A percentile compares a stretch with the other conserved stretches of the same genome.
phyloP scores from a whole-genome alignment of 2,113 vertebrate genomes.

The Peucedramus taeniatus region DNA sequence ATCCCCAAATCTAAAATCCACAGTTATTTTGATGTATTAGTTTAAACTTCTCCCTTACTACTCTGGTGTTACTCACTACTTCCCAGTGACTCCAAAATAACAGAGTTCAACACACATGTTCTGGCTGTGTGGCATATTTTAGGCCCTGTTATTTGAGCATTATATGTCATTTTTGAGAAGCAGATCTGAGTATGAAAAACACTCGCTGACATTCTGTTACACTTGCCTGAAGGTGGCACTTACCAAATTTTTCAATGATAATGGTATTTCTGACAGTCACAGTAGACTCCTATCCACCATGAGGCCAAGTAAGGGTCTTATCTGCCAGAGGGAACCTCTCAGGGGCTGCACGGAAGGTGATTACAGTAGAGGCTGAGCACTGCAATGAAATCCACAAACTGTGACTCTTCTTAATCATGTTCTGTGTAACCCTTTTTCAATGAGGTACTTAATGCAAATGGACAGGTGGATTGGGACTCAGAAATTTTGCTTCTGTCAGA shows the following conservation, averaged over 20 bases:
- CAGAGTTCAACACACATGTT: not conserved
- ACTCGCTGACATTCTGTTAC: not conserved
- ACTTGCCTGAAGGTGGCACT: not conserved
- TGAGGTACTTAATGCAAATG: not conserved
- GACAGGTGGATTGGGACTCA: not conserved
- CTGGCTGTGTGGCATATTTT: not conserved
- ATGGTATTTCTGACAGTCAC: not conserved
- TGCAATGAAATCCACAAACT: not conserved
- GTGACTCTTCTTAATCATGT: not conserved
- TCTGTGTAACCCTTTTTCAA: not conserved
- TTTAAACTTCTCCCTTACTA: not conserved
- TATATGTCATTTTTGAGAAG: not conserved
- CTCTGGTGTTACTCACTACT: not conserved
- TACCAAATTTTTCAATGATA: not conserved
- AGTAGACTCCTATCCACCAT: not conserved
- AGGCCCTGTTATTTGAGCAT: not conserved
- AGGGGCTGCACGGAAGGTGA: rapidly evolving
- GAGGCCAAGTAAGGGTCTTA: not conserved
- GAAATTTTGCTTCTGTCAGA: not conserved
- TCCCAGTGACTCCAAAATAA: not conserved
- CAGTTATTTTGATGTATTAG: not conserved
- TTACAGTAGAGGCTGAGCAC: not conserved
- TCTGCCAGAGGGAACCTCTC: not conserved
- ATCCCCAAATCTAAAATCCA: not conserved
- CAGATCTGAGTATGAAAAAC: not conserved